phyloP scores from a whole-genome alignment of 2,113 vertebrate genomes.

The Petrocephalus zakoni region DNA sequence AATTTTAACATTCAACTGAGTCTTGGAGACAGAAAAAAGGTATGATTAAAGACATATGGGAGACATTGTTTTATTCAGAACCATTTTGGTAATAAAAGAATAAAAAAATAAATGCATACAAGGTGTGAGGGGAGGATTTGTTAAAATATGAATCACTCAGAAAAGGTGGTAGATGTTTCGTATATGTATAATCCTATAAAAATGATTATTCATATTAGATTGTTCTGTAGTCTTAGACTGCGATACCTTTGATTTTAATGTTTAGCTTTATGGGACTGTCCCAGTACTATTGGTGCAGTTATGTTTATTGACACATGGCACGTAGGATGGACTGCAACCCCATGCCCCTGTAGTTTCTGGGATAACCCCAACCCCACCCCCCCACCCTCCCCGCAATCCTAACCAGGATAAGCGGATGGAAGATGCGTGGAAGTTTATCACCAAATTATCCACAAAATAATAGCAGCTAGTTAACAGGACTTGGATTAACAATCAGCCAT shows the following conservation, averaged over 20 bases:
- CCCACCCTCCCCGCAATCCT: no score
- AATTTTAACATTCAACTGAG: slow-evolving; percentile 4
- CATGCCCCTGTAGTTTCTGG: background rate
- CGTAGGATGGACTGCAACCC: background rate
- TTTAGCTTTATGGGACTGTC: background rate
- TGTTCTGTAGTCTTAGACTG: background rate
- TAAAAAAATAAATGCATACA: background rate
- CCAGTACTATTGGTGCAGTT: background rate
- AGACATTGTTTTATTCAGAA: background rate
- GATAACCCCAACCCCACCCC: no score
- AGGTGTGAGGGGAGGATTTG: background rate
- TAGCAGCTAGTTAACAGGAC: background rate
- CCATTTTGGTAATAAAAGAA: background rate
- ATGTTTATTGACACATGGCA: background rate
- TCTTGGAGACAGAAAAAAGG: background rate
- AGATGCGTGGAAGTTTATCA: background rate
- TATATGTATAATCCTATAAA: background rate
- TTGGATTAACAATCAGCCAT: background rate
- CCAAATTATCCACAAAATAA: background rate
- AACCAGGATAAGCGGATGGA: background rate
- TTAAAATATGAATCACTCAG: background rate
- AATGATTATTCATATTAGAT: background rate
- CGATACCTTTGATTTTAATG: background rate
- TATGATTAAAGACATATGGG: background rate
- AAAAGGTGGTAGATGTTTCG: background rate